A percentile compares a stretch with the other conserved stretches of the same genome.
phyloP scores from a whole-genome alignment of 2,888 invertebrate species.

The Melinaea marsaeus region DNA sequence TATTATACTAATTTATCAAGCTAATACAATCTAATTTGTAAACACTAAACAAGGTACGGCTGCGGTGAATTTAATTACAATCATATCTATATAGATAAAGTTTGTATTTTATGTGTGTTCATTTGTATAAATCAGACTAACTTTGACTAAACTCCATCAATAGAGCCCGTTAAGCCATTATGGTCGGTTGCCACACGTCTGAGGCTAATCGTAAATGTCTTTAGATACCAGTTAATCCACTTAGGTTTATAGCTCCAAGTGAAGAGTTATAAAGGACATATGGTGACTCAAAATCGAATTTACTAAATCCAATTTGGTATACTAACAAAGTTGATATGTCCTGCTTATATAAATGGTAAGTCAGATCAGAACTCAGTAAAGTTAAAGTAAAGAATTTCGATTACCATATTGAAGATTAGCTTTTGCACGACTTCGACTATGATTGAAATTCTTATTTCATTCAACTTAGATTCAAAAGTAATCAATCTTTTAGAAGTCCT shows the following conservation, averaged over 20 bases:
- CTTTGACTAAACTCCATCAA: not conserved
- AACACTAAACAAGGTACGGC: not conserved
- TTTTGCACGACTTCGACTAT: no score
- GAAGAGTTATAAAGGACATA: not conserved
- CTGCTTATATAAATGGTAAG: no score
- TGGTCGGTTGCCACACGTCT: not conserved
- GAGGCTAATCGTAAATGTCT: slow-evolving; percentile 5
- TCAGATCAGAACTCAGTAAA: no score
- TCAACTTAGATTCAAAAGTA: no score
- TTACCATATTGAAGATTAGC: no score
- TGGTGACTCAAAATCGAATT: not conserved
- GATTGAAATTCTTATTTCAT: no score
- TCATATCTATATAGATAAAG: not conserved
- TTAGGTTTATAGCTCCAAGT: slow-evolving; percentile 1
- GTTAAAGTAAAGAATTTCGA: no score
- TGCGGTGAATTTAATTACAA: no score
- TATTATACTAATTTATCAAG: not conserved
- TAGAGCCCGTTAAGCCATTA: not conserved
- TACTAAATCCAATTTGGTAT: no score
- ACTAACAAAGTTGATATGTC: no score
- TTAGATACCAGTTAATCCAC: slow-evolving; percentile 3
- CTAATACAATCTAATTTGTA: not conserved
- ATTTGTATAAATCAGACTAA: not conserved
- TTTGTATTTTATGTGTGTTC: not conserved
- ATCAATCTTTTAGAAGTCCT: no score